These are phyloP conservation scores for Macrotis lagotis DNA, from an alignment of 2,113 vertebrate genomes.

Conservation along the genomic window DNA sequence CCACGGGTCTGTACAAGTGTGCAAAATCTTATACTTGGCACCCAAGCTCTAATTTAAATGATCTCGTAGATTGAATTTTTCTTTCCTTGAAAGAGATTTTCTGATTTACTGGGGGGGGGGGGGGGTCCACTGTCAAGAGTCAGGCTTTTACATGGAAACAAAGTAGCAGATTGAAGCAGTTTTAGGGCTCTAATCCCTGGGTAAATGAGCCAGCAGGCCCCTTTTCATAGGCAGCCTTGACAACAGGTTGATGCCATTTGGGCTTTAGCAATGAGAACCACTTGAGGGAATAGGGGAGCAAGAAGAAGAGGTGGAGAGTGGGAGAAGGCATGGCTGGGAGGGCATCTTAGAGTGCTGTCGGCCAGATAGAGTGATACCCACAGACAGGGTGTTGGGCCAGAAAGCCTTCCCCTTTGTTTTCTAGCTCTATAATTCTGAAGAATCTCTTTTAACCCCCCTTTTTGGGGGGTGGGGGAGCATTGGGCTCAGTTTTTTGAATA, in stretches of 20 bases:
- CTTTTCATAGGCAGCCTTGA: conserved; percentile 83
- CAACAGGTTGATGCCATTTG: conserved; percentile 87
- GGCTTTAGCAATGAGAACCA: conserved; percentile 81
- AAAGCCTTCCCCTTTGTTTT: conserved; percentile 15
- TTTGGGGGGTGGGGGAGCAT: conserved; percentile 15
- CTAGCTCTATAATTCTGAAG: not conserved
- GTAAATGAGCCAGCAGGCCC: conserved; percentile 92
- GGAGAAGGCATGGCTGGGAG: conserved; percentile 60
- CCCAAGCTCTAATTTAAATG: conserved; percentile 69
- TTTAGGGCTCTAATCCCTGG: conserved; percentile 91
- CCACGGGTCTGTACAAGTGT: not conserved
- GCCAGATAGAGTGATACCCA: conserved; percentile 44
- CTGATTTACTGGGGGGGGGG: conserved; percentile 70
- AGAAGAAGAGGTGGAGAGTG: conserved; percentile 66
- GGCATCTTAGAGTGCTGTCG: conserved; percentile 16
- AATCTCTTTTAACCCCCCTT: conserved; percentile 13
- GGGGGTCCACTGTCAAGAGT: conserved; percentile 73
- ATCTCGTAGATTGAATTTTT: conserved; percentile 80
- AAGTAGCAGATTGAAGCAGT: conserved; percentile 89
- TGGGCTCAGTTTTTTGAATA: conserved; percentile 25
- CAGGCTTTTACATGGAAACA: conserved; percentile 81
- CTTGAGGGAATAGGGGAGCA: conserved; percentile 84
- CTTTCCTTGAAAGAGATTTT: conserved; percentile 82
- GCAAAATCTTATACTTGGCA: conserved; percentile 52
- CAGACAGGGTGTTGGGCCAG: conserved; percentile 63